Conservation (phyloP, 1,140 invertebrate genomes). For the Aradophagus sp. region DNA sequence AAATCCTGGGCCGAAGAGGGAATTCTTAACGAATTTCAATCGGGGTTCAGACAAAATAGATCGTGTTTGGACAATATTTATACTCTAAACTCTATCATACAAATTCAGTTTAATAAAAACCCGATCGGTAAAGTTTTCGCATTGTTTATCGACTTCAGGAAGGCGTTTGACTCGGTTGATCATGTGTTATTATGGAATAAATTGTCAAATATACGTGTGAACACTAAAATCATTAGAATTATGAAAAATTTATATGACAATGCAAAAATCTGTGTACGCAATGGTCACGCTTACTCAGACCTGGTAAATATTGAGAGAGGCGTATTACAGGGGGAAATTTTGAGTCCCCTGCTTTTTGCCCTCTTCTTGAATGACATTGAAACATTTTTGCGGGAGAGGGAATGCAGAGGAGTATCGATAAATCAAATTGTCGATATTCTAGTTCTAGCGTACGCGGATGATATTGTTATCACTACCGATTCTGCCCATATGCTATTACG, state of each 20-base stretch:
- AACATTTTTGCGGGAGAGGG: neutral
- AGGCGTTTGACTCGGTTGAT: neutral
- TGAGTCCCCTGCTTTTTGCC: neutral
- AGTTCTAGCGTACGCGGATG: too few species aligned
- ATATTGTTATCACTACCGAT: too few species aligned
- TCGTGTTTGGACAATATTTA: slow-evolving; percentile 1
- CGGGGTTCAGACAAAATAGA: neutral
- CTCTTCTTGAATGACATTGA: neutral
- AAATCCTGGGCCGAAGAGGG: neutral
- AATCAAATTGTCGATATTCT: neutral
- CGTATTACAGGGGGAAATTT: neutral
- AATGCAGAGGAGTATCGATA: neutral
- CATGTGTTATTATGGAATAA: neutral
- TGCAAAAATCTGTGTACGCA: neutral
- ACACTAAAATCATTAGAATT: neutral
- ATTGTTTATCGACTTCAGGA: neutral
- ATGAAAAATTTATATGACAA: neutral
- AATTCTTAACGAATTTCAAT: neutral
- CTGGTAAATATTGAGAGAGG: neutral
- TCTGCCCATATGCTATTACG: too few species aligned
- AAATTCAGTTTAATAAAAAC: neutral
- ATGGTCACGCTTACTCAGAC: neutral
- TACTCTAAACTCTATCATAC: neutral
- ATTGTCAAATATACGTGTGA: neutral
- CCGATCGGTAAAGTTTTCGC: neutral